Evolutionary conservation across 1,140 invertebrate genomes (phyloP), one percentile per base, ranked within the genome.

Genomic region (Melanaphis sacchari): DNA sequence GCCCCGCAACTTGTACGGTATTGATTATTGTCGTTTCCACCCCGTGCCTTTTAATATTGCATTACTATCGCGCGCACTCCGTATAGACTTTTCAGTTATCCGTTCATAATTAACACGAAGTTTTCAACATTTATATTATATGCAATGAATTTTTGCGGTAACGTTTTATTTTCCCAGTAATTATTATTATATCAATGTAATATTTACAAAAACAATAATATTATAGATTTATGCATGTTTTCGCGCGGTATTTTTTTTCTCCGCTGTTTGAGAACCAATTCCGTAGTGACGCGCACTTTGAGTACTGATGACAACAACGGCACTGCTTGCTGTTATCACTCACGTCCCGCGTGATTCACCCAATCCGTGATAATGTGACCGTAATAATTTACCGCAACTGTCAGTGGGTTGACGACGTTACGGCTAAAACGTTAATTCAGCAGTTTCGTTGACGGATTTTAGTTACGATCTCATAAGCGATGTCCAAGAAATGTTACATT

Each of bases 401-500:
- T 0, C 8, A 82, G 0, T 21, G 81, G 18, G 7, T 2, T 41
- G 31, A n/a, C 15, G 54, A 9, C 43, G 8, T 31, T 7, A 59
- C 54, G 26, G 9, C 9, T 84, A 24, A 1, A 38, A n/a, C 21
- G 9, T 3, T 22, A 38, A 36, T 84, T 41, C 22, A n/a, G n/a
- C 41, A 11, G n/a, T 21, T n/a, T 52, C 43, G 31, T 0, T 36
- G 0, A 26, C 43, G 21, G 21, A 15, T 36, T 84, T 11, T 21
- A 1, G 6, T 43, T 59, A 26, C 84, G 26, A 31, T 87, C 46
- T n/a, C 21, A 2, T 43, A 1, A 8, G 52, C 22, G 22, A 94
- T 94, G 94, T 89, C 93, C 43, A 93, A 94, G 22, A 95, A 94
- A 89, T 93, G 93, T 46, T 94, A 94, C 66, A 94, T 95, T n/a